A percentile compares a stretch with the other conserved stretches of the same genome.
phyloP scores from a whole-genome alignment of 1,140 invertebrate genomes.

The Sinonovacula constricta region DNA sequence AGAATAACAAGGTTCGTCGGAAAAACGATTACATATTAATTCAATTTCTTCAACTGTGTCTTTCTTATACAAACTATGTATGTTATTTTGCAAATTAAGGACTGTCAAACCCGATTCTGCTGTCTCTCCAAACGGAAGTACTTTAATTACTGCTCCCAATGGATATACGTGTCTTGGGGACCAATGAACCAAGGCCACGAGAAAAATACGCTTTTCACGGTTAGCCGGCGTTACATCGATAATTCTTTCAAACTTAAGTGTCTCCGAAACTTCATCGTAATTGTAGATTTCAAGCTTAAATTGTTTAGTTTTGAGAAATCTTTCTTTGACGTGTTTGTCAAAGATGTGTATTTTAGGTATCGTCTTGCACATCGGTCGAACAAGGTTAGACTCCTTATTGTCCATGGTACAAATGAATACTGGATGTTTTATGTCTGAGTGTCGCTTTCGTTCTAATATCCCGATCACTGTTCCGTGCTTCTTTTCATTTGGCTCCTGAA shows the following conservation, averaged over 20 bases:
- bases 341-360: too few relatives aligned
- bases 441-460: conserved; percentile 52
- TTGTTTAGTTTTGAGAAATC: conserved; percentile 56
- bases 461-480: conserved; percentile 64
- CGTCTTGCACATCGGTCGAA: too few relatives aligned
- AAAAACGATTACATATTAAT: neutral
- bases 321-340: too few relatives aligned
- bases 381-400: conserved; percentile 58
- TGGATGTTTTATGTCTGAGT: conserved; percentile 52
- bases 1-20: conserved; percentile 4
- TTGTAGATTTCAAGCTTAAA: conserved; percentile 37
- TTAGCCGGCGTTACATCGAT: conserved; percentile 11
- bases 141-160: conserved; percentile 33
- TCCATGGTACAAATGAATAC: conserved; percentile 69
- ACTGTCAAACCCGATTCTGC: conserved; percentile 23
- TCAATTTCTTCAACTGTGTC: conserved; percentile 15
- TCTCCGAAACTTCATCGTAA: conserved; percentile 14
- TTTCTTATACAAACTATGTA: conserved; percentile 24
- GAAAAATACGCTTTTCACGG: too few relatives aligned
- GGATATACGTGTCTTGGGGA: conserved; percentile 49
- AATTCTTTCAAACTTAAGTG: conserved; percentile 6
- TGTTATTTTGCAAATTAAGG: conserved; percentile 33
- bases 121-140: conserved; percentile 5
- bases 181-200: too few relatives aligned
- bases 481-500: conserved; percentile 17